phyloP scores from a whole-genome alignment of 2,113 vertebrate genomes.

The Thalassarche chlororhynchos region DNA sequence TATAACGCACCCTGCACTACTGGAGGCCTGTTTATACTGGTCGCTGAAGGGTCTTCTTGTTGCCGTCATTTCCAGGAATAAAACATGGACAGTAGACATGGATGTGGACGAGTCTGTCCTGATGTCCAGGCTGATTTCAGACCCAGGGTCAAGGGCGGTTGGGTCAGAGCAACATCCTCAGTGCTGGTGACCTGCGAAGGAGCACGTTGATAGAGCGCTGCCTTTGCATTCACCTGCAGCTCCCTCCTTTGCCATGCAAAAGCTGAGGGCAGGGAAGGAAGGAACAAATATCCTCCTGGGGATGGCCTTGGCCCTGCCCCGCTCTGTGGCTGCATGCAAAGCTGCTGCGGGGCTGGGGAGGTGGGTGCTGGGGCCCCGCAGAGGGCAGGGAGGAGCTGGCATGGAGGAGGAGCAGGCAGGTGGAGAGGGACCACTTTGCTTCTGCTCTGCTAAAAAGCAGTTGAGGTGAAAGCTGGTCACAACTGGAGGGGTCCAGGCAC shows the following conservation, averaged over 20 bases:
- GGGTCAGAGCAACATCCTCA: background rate
- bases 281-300: background rate
- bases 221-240: background rate
- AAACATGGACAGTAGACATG: background rate
- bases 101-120: background rate
- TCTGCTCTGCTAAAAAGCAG: background rate
- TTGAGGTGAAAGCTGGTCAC: background rate
- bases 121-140: background rate
- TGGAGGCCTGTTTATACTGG: accelerated
- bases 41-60: accelerated
- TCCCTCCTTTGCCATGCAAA: background rate
- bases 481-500: background rate
- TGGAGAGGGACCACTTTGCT: background rate
- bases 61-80: background rate
- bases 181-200: accelerated
- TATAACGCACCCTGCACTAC: accelerated
- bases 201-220: accelerated
- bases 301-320: background rate
- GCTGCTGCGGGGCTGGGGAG: background rate
- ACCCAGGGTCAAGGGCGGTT: background rate
- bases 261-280: background rate
- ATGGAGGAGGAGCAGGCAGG: background rate
- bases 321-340: background rate
- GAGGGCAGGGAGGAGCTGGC: background rate
- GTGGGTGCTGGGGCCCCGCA: background rate